Conservation (phyloP, 2,113 vertebrate species). For the Oreochromis spilurus region DNA sequence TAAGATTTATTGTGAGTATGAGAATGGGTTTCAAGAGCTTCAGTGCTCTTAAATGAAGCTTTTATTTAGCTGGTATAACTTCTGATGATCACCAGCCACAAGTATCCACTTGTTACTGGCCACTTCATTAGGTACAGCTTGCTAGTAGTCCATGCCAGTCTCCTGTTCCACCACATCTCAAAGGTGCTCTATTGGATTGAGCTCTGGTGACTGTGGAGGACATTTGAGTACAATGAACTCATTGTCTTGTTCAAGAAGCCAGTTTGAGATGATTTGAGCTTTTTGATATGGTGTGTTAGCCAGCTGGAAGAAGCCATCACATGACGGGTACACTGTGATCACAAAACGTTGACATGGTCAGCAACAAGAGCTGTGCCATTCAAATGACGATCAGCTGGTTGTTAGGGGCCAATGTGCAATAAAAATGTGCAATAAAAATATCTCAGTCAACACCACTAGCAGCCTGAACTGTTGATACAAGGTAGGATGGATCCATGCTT, state of each 20-base stretch:
- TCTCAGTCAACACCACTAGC: too few species aligned
- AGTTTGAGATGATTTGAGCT: background rate
- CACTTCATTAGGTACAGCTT: background rate
- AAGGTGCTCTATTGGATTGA: background rate
- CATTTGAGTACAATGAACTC: background rate
- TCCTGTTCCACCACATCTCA: background rate
- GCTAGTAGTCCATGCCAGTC: background rate
- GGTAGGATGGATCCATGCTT: background rate
- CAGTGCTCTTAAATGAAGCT: background rate
- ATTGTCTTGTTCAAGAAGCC: background rate
- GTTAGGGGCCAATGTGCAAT: background rate
- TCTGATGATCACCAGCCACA: background rate
- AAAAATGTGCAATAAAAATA: background rate
- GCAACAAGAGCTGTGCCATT: background rate
- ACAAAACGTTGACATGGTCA: background rate
- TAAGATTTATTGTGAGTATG: conserved; percentile 1
- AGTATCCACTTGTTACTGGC: background rate
- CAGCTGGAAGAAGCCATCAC: background rate
- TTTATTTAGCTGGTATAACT: background rate
- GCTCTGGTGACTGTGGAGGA: background rate
- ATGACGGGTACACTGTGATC: background rate
- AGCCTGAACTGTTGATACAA: background rate
- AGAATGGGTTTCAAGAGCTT: background rate
- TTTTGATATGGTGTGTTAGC: background rate
- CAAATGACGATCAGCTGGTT: background rate